Percentiles rank a stretch among this genome's conserved stretches.
phyloP scores from a whole-genome alignment of 1,140 invertebrate genomes.

The Acromyrmex echinatior region DNA sequence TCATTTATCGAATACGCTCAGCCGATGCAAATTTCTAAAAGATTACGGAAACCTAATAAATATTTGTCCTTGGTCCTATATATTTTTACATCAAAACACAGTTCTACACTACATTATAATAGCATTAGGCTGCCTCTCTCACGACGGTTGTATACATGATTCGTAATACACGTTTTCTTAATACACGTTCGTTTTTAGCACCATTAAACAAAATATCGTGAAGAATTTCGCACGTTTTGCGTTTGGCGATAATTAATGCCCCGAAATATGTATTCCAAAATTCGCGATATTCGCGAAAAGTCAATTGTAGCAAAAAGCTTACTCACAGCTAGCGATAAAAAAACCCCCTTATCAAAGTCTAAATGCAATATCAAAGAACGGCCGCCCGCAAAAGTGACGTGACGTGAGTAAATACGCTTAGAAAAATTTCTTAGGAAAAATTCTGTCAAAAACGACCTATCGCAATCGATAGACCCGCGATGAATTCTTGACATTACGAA shows the following conservation, averaged over 20 bases:
- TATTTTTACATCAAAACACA: constrained; percentile 29
- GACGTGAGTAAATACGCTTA: constrained; percentile 56
- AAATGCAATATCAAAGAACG: constrained; percentile 70
- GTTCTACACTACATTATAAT: constrained; percentile 31
- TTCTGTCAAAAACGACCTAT: constrained; percentile 59
- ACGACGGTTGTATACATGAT: constrained; percentile 21
- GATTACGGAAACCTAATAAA: neutral
- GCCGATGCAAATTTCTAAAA: constrained; percentile 20
- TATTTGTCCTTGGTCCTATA: constrained; percentile 6
- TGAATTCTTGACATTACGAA: constrained; percentile 46
- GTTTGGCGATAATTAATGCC: constrained; percentile 75
- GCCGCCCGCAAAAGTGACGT: neutral
- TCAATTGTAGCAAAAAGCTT: constrained; percentile 48
- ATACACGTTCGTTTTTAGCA: constrained; percentile 44
- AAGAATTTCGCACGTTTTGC: constrained; percentile 16
- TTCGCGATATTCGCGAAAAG: constrained; percentile 46
- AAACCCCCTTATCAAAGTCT: constrained; percentile 68
- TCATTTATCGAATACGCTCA: neutral
- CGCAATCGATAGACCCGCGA: constrained; percentile 25
- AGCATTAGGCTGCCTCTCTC: constrained; percentile 11
- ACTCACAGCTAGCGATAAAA: constrained; percentile 52
- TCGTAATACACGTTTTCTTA: constrained; percentile 27
- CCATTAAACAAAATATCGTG: constrained; percentile 15
- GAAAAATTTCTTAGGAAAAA: constrained; percentile 60
- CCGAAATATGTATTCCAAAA: constrained; percentile 69